These are phyloP conservation scores for Mycogona germanica DNA, from an alignment of 2,888 invertebrate species.

Conservation along the genomic window DNA sequence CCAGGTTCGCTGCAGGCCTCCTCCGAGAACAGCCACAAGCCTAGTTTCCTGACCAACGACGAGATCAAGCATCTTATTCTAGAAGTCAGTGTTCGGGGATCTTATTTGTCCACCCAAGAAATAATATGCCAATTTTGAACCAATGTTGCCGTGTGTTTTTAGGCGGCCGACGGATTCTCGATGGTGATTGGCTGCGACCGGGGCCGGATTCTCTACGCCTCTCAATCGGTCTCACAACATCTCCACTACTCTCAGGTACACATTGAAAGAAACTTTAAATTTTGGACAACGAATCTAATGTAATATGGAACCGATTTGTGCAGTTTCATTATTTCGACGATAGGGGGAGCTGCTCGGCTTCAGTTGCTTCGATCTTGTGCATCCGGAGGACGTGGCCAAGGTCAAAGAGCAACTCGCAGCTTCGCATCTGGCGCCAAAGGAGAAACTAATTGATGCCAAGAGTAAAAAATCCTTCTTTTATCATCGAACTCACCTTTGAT, in stretches of 20 bases:
- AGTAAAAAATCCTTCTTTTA: conserved; percentile 61
- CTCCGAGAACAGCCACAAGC: conserved; percentile 62
- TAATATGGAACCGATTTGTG: too few species aligned
- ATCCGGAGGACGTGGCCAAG: conserved; percentile 87
- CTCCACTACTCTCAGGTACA: conserved; percentile 68
- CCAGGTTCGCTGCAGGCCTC: conserved; percentile 38
- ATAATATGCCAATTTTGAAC: background rate
- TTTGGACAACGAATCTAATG: too few species aligned
- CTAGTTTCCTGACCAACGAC: conserved; percentile 69
- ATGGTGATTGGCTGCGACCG: conserved; percentile 89
- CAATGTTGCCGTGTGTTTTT: conserved; percentile 27
- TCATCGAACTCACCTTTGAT: too few species aligned
- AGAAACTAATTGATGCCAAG: conserved; percentile 82
- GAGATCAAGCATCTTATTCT: conserved; percentile 39
- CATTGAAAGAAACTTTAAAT: background rate
- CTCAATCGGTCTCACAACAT: conserved; percentile 69
- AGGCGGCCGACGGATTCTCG: conserved; percentile 80
- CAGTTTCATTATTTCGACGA: conserved; percentile 21
- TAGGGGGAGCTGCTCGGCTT: conserved; percentile 79
- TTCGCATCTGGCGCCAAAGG: conserved; percentile 74
- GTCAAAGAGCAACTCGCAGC: conserved; percentile 90
- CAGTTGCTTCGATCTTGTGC: conserved; percentile 86
- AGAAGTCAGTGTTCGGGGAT: background rate
- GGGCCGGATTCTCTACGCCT: conserved; percentile 77
- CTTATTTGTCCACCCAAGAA: background rate